Evolutionary conservation across 2,888 invertebrate species (phyloP), one percentile per base, ranked within the genome.

Genomic region (Lampropteryx suffumata): DNA sequence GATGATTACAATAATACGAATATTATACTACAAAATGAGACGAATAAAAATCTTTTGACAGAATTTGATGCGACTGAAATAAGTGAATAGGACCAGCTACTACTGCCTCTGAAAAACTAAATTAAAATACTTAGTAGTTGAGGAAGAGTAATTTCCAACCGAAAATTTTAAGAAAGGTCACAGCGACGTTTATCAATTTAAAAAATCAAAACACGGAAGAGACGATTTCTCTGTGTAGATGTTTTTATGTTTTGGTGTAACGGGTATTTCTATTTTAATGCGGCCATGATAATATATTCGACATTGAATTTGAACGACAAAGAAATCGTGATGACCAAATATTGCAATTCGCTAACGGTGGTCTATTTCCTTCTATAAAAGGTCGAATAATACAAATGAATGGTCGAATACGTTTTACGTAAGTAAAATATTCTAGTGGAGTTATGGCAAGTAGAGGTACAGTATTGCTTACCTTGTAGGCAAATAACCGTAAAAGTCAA

Each of bases 141-240:
- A 4, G 47, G 52, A 57, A 55, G 50, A 46, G 46, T 46, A 41
- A 37, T 50, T 55, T 48, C 24, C 5, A 45, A 35, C 26, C 9
- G 28, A 47, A n/a, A 34, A 14, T 29, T 43, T 36, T 34, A 26
- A 6, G 12, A 41, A 56, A 58, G 58, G 58, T 56, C 58, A 61
- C 50, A 55, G 54, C 40, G 34, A 50, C 12, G 24, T 10, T 37
- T 8, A 41, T 28, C 39, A 41, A 37, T 24, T 35, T 44, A 30
- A 45, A 35, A 50, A 44, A 50, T 34, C 26, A 55, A 50, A 52
- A 57, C 53, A 46, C 47, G 53, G 57, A 57, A 57, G 39, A 24
- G 33, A 17, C 8, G n/a, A 33, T 29, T 21, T 24, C 13, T 39
- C 36, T 39, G 24, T 10, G 10, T 37, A 21, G 8, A 34, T 3